Conservation (phyloP, 2,888 invertebrate genomes). For the Escarpia spicata region DNA sequence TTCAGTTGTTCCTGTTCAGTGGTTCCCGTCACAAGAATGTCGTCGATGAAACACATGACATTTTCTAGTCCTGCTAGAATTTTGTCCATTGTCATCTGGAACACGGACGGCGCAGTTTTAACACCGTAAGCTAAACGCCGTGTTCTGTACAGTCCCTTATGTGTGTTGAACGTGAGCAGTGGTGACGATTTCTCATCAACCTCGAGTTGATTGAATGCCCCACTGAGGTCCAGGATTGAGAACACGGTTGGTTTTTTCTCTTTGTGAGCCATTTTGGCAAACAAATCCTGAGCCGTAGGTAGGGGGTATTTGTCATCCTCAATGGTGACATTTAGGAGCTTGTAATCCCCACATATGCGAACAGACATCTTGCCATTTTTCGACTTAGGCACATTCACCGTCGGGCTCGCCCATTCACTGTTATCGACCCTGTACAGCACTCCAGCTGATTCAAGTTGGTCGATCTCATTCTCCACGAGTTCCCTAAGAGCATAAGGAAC, state of each 20-base stretch:
- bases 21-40: too few relatives aligned
- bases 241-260: neutral
- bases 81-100: too few relatives aligned
- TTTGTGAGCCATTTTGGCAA: neutral
- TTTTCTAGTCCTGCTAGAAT: too few relatives aligned
- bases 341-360: constrained; percentile 33
- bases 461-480: neutral
- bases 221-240: too few relatives aligned
- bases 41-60: too few relatives aligned
- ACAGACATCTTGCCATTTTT: constrained; percentile 28
- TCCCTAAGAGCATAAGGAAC: constrained; percentile 5
- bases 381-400: neutral
- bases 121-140: too few relatives aligned
- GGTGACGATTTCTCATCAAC: too few relatives aligned
- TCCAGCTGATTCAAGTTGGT: neutral
- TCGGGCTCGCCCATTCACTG: neutral
- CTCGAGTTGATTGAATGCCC: too few relatives aligned
- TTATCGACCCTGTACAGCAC: constrained; percentile 12
- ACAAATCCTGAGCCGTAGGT: neutral
- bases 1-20: neutral
- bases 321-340: neutral
- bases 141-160: too few relatives aligned
- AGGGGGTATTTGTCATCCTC: neutral
- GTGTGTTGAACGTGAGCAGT: too few relatives aligned
- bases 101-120: too few relatives aligned